Evolutionary conservation across 30 jellyfish, hydroid and myxozoan species (phyloP), one percentile per base, ranked within the genome.

Genomic region (Catostylus mosaicus): DNA sequence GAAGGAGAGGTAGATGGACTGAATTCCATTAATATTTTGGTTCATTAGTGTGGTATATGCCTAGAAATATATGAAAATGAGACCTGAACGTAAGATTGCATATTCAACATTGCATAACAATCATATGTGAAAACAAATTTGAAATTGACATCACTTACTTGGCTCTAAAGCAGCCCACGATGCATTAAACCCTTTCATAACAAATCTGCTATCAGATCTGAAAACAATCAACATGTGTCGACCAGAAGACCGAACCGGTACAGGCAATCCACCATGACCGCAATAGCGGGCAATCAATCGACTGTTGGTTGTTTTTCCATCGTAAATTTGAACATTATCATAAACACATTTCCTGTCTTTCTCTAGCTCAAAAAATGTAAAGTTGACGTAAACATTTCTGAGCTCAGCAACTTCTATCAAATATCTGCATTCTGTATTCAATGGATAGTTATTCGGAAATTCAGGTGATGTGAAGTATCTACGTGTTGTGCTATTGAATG

Each of bases 91-190:
- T n/a, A n/a, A n/a, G n/a, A n/a, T n/a, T n/a, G n/a, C n/a, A n/a
- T n/a, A n/a, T n/a, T n/a, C n/a, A n/a, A n/a, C n/a, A n/a, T n/a
- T n/a, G n/a, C n/a, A n/a, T 6, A 56, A 56, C 70, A 5, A 26
- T 56, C 6, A 6, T 10, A 56, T 6, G n/a, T 56, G 70, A 56
- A 56, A 56, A 56, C 26, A 26, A 10, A 6, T 56, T 26, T 56
- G 70, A 56, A 56, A 56, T 6, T 26, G 70, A 26, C n/a, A 56
- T 56, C 26, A 40, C 89, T 73, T 80, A 88, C 99, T 77, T 50
- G 99, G 99, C 51, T 78, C 73, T n/a, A 95, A 74, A 16, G 88
- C 85, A 29, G 80, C 90, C 99, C 99, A 95, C 0, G 88, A 80
- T 1, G 96, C 99, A 36, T 73, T 83, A 72, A 95, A 95, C 0